Evolutionary conservation across 2,113 vertebrate genomes (phyloP).

Genomic region (Lethenteron reissneri): DNA sequence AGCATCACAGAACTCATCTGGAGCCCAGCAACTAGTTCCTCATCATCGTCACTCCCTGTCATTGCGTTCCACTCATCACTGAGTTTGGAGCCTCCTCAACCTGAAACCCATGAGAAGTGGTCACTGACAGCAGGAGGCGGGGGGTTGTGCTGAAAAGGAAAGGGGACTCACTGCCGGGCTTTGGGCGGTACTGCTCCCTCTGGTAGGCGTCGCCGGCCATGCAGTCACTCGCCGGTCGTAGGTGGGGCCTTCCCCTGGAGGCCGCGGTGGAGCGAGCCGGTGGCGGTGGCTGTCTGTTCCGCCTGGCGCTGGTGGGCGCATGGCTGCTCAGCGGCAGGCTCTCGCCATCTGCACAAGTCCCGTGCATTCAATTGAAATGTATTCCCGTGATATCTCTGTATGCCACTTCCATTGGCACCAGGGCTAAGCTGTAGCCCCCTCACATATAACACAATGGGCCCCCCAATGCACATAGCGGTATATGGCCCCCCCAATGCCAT

Average conservation of each 20-base stretch:
- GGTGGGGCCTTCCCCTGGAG: constrained; percentile 20
- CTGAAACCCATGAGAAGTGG: too few relatives aligned
- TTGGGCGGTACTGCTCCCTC: constrained; percentile 42
- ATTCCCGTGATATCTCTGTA: too few relatives aligned
- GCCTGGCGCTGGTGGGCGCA: constrained; percentile 17
- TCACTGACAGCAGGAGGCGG: background rate
- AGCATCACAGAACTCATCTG: too few relatives aligned
- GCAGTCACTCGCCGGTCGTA: constrained; percentile 39
- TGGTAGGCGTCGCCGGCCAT: constrained; percentile 39
- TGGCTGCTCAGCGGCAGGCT: constrained; percentile 25
- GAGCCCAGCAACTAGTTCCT: too few relatives aligned
- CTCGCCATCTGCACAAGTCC: constrained; percentile 25
- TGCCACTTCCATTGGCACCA: too few relatives aligned
- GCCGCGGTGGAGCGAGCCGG: constrained; percentile 8
- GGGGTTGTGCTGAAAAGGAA: background rate
- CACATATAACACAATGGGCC: too few relatives aligned
- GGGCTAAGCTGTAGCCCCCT: too few relatives aligned
- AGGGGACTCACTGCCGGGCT: constrained; percentile 28
- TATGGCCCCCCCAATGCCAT: too few relatives aligned
- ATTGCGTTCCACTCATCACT: too few relatives aligned
- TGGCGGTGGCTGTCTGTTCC: background rate
- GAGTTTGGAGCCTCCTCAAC: rapidly evolving
- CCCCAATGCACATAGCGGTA: too few relatives aligned
- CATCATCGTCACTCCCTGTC: too few relatives aligned
- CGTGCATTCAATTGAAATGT: too few relatives aligned